Evolutionary conservation across 1,140 invertebrate genomes (phyloP).

Genomic region (Himalopsyche phryganea): DNA sequence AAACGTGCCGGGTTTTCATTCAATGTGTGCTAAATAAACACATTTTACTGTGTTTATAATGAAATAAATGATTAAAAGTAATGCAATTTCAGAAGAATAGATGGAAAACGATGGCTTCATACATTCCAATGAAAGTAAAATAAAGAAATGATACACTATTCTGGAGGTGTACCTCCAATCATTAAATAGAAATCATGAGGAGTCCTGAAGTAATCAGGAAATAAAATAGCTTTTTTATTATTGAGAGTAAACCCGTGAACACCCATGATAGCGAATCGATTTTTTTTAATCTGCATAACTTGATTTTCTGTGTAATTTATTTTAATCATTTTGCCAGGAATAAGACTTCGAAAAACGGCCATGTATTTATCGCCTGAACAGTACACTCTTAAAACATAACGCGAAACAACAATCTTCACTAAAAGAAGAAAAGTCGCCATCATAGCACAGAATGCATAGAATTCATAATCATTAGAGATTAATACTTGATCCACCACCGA

Average conservation of each 20-base stretch:
- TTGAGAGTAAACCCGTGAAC: neutral
- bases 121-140: too few species aligned
- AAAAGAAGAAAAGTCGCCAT: neutral
- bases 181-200: neutral
- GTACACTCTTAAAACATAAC: conserved; percentile 7
- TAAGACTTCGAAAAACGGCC: neutral
- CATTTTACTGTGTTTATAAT: too few species aligned
- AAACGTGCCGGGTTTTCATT: too few species aligned
- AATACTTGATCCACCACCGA: neutral
- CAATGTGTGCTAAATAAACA: too few species aligned
- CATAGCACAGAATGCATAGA: neutral
- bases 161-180: too few species aligned
- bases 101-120: too few species aligned
- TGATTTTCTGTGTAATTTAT: neutral
- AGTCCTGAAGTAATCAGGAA: conserved; percentile 5
- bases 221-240: neutral
- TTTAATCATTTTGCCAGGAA: conserved; percentile 4
- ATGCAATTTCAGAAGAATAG: too few species aligned
- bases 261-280: neutral
- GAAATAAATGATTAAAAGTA: too few species aligned
- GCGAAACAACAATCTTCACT: neutral
- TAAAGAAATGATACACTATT: too few species aligned
- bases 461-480: neutral
- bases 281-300: neutral
- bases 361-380: conserved; percentile 3